Base-by-base conservation (phyloP, 2,888 invertebrate species). In the Eilema griseolum region DNA sequence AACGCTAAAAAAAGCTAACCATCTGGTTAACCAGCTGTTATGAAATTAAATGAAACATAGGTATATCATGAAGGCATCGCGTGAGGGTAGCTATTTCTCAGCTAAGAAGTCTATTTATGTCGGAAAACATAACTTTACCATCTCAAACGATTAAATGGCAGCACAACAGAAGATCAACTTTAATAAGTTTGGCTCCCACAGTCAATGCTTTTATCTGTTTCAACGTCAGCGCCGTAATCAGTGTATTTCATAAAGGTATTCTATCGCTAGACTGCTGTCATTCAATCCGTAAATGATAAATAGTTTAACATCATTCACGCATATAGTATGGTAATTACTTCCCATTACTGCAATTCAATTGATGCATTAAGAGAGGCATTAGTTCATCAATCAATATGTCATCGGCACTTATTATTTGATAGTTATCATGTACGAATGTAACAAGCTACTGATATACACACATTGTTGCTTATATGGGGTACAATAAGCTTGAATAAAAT, bases 301-400 rank as follows among this genome's bases (percentile, higher is more conserved):
- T 64, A 26, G 52, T 28, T n/a, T 52, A 41, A 24, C 20, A 52
- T 64, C 28, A 52, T 64, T 46, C 52, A 52, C 23, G 61, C 31
- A 23, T 61, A 46, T 52, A 64, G 46, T 64, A 64, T n/a, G 41
- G 41, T 64, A 64, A 64, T 64, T 52, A 37, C 33, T 28, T 64
- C 52, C 37, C 23, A 62, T 64, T 64, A 52, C 61, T 61, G 31
- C 26, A 31, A 31, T 61, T 61, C 61, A 61, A 61, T 57, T 57
- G 57, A 57, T 57, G 57, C 24, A 57, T 24, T n/a, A 57, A 57
- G 57, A 57, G 23, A 23, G 57, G 23, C 23, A 57, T 59, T 59
- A 26, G 20, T 59, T 59, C 59, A 59, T 59, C 59, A 59, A 59
- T 59, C 59, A 59, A 59, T 26, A 28, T 59, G 59, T 59, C 59